These are phyloP conservation scores for Dysmachus trigonus DNA, from an alignment of 2,888 invertebrate genomes.

Conservation along the genomic window DNA sequence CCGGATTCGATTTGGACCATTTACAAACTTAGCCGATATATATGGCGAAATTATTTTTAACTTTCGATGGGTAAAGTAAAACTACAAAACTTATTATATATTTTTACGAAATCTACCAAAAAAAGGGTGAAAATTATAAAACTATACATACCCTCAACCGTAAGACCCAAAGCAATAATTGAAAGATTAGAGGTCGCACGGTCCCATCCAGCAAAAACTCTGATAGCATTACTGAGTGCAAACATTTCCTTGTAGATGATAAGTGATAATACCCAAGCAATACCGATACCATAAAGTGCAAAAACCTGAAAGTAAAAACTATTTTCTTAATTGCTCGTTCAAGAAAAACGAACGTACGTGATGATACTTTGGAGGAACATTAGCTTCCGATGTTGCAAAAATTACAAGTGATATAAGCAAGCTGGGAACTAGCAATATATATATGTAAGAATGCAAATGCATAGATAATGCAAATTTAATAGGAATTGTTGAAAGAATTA, in stretches of 20 bases:
- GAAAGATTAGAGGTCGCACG: neutral
- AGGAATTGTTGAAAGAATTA: neutral
- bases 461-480: neutral
- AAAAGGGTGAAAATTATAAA: no score
- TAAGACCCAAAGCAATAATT: neutral
- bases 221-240: neutral
- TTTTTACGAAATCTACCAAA: no score
- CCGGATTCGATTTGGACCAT: no score
- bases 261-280: neutral
- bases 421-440: neutral
- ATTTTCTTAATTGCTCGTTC: neutral
- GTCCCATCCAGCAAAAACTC: neutral
- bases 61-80: no score
- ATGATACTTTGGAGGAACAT: neutral
- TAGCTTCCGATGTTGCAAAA: neutral
- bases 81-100: no score
- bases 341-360: neutral
- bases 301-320: neutral
- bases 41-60: no score
- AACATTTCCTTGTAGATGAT: neutral
- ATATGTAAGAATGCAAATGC: neutral
- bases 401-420: neutral
- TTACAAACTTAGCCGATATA: no score
- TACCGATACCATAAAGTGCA: neutral
- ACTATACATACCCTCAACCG: constrained; percentile 4